Percentiles rank a stretch among this genome's conserved stretches.
phyloP scores from a whole-genome alignment of 2,888 invertebrate species.

The Nesidiocoris tenuis region DNA sequence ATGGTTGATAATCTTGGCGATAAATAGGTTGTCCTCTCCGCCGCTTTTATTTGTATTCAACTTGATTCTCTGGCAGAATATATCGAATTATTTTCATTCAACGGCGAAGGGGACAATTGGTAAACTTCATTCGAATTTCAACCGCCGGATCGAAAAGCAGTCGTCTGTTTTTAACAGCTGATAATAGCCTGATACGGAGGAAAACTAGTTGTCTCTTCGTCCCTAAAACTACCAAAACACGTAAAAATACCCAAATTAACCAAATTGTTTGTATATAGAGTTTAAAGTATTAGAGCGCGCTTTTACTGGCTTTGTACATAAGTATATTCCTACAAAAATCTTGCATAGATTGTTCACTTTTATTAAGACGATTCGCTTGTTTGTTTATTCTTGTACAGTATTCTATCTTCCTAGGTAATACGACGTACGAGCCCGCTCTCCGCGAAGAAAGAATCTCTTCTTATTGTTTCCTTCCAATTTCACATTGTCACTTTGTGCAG shows the following conservation, averaged over 20 bases:
- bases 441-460: background rate
- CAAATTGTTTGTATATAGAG: constrained; percentile 41
- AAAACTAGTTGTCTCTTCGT: background rate
- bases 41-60: too few species aligned
- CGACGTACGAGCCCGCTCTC: background rate
- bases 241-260: background rate
- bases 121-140: too few species aligned
- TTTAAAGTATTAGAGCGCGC: constrained; percentile 27
- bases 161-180: background rate
- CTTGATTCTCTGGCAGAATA: too few species aligned
- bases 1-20: too few species aligned
- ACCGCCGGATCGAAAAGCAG: too few species aligned
- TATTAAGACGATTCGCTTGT: constrained; percentile 1
- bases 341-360: constrained; percentile 26
- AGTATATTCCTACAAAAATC: constrained; percentile 17
- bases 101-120: too few species aligned
- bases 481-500: too few species aligned
- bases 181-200: background rate
- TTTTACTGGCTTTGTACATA: constrained; percentile 39
- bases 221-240: too few species aligned
- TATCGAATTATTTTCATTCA: too few species aligned
- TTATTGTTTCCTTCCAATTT: background rate
- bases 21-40: too few species aligned
- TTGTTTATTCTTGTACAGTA: constrained; percentile 39
- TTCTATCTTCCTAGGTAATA: constrained; percentile 19